Conservation (phyloP, 2,888 invertebrate genomes). For the Drymonia ruficornis region DNA sequence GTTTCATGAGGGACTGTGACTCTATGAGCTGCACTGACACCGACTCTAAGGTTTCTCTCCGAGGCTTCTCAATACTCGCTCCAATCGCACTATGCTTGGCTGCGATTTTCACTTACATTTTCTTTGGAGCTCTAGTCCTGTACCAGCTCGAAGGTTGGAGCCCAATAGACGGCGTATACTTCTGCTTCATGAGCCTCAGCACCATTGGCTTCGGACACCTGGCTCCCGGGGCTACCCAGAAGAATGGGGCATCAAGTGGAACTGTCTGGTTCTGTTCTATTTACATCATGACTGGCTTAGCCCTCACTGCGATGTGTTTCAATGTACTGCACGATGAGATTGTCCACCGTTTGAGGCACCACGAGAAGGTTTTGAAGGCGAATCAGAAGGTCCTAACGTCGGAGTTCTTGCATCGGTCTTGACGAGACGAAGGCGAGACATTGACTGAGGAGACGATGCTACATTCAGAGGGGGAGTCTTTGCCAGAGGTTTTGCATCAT, state of each 20-base stretch:
- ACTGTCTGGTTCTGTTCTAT: conserved; percentile 96
- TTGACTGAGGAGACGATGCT: conserved; percentile 73
- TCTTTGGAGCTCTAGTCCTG: conserved; percentile 95
- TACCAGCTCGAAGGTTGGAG: conserved; percentile 97
- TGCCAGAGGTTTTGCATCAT: conserved; percentile 79
- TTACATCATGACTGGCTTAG: conserved; percentile 95
- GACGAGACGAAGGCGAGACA: conserved; percentile 76
- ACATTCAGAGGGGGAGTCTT: conserved; percentile 72
- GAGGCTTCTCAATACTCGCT: conserved; percentile 92
- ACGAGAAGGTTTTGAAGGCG: conserved; percentile 71
- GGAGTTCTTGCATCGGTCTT: conserved; percentile 76
- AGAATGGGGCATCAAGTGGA: conserved; percentile 81
- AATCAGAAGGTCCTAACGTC: conserved; percentile 74
- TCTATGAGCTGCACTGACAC: conserved; percentile 87
- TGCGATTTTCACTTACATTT: conserved; percentile 95
- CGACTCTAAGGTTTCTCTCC: conserved; percentile 88
- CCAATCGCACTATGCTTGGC: conserved; percentile 95
- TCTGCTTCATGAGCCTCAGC: conserved; percentile 97
- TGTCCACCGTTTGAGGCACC: conserved; percentile 90
- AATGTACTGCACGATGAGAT: conserved; percentile 95
- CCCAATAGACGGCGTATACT: conserved; percentile 95
- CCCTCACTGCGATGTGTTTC: conserved; percentile 95
- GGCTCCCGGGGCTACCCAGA: conserved; percentile 88
- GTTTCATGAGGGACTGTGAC: conserved; percentile 79
- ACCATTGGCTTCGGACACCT: conserved; percentile 96